phyloP scores from a whole-genome alignment of 2,888 invertebrate genomes.

The Marasmarcha lunaedactyla region DNA sequence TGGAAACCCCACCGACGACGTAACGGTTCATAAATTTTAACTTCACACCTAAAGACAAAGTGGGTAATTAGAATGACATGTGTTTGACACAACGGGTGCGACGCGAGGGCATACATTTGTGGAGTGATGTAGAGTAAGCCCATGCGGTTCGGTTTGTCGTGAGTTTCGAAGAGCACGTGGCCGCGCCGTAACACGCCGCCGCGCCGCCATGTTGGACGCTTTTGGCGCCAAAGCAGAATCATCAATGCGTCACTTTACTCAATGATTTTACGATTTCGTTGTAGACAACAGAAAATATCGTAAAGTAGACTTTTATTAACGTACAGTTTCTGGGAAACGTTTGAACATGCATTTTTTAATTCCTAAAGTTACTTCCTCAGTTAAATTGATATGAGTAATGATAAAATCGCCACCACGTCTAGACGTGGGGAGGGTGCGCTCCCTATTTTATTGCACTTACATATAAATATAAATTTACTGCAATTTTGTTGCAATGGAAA shows the following conservation, averaged over 20 bases:
- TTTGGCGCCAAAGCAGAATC: conserved; percentile 31
- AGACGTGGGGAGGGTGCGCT: not conserved
- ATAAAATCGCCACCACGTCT: conserved; percentile 1
- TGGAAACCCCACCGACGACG: no score
- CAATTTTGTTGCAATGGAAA: not conserved
- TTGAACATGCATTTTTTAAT: not conserved
- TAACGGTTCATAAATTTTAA: conserved; percentile 3
- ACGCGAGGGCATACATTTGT: not conserved
- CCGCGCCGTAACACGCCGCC: conserved; percentile 15
- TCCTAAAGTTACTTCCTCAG: not conserved
- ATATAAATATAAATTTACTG: not conserved
- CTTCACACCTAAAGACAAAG: conserved; percentile 1
- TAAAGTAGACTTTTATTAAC: no score
- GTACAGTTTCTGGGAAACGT: not conserved
- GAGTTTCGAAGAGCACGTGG: conserved; percentile 33
- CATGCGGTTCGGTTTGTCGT: not conserved
- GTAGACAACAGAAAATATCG: no score
- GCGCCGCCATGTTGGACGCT: conserved; percentile 36
- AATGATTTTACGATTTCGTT: no score
- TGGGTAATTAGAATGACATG: conserved; percentile 6
- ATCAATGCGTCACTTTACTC: no score
- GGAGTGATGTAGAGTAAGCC: not conserved
- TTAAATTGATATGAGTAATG: not conserved
- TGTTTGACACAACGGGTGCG: conserved; percentile 1
- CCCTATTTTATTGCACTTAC: not conserved